These are phyloP conservation scores for Crotalus helleri DNA, from an alignment of 2,113 vertebrate species.

Conservation along the genomic window DNA sequence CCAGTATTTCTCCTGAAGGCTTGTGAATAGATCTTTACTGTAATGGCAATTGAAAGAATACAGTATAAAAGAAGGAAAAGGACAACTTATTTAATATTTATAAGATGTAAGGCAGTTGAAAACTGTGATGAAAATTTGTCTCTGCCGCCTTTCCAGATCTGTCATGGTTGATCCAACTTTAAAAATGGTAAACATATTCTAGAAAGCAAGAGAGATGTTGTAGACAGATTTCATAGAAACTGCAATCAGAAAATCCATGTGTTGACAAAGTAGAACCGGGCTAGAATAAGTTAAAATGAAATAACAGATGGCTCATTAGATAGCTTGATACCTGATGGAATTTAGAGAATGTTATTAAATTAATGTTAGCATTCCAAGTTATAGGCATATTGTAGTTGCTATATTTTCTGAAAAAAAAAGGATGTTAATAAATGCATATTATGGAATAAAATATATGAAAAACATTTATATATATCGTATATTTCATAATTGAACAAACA, in stretches of 20 bases:
- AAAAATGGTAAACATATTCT: neutral
- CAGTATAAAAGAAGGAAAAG: neutral
- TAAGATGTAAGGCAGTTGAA: neutral
- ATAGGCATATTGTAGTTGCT: constrained; percentile 20
- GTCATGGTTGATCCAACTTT: neutral
- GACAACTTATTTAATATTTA: neutral
- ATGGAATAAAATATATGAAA: neutral
- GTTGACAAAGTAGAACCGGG: constrained; percentile 29
- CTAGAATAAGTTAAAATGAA: constrained; percentile 37
- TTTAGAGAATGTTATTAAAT: constrained; percentile 61
- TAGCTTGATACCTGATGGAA: constrained; percentile 23
- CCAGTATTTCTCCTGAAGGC: neutral
- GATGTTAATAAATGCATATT: constrained; percentile 10
- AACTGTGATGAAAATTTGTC: neutral
- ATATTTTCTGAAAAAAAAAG: constrained; percentile 8
- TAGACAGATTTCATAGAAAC: neutral
- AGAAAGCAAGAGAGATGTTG: constrained; percentile 18
- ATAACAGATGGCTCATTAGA: constrained; percentile 37
- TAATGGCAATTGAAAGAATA: neutral
- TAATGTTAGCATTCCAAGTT: constrained; percentile 22
- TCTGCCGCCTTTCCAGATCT: neutral
- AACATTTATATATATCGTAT: neutral
- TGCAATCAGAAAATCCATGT: constrained; percentile 10
- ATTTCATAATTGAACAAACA: neutral
- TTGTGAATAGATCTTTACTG: neutral